Conservation (phyloP, 2,113 vertebrate species). For the Hyperopisus bebe region DNA sequence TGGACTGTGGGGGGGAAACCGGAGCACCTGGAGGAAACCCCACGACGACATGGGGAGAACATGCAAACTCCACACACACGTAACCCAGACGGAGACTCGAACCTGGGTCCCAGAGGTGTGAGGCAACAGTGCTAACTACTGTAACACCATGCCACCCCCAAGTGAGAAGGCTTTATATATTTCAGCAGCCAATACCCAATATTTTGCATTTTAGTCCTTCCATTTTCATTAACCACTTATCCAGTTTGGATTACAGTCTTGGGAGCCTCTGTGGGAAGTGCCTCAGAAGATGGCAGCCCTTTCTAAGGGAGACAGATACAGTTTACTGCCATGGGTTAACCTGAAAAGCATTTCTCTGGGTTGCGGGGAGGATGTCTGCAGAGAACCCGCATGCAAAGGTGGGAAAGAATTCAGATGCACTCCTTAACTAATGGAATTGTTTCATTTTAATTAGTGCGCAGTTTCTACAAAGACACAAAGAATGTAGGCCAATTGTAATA, state of each 20-base stretch:
- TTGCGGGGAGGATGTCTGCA: background rate
- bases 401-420: background rate
- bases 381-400: background rate
- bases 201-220: background rate
- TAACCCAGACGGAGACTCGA: too few relatives aligned
- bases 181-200: background rate
- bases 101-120: too few relatives aligned
- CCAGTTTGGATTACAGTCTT: background rate
- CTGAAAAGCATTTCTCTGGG: background rate
- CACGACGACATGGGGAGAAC: too few relatives aligned
- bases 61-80: too few relatives aligned
- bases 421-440: background rate
- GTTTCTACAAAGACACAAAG: background rate
- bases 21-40: too few relatives aligned
- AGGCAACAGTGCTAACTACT: too few relatives aligned
- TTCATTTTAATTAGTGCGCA: background rate
- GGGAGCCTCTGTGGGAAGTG: background rate
- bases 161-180: background rate
- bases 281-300: background rate
- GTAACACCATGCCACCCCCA: too few relatives aligned
- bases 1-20: too few relatives aligned
- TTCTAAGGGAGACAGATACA: background rate
- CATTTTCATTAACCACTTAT: background rate
- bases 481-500: background rate
- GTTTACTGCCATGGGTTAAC: background rate